Base-by-base conservation (phyloP, 1,140 invertebrate species). In the Ctenoplectra terminalis region DNA sequence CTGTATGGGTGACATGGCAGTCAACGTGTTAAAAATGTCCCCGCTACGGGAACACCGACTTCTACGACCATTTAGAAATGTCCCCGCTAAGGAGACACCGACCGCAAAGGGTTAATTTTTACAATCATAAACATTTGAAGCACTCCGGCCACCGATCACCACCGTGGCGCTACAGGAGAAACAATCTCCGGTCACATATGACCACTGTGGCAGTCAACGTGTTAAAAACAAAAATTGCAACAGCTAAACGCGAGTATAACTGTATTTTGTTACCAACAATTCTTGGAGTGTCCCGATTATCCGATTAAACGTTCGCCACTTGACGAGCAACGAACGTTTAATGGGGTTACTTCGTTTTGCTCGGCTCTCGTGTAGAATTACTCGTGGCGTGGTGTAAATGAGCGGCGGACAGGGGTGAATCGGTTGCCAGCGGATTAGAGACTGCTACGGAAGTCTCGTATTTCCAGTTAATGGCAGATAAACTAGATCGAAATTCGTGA, bases 391-490 rank as follows among this genome's bases (percentile, higher is more conserved):
- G 77, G 56, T 79, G 76, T 71, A 78, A 78, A 78, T 70, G 76
- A 78, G 54, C 66, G 76, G 66, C n/a, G 46, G 75, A 70, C 75
- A 71, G 54, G 37, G 54, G 66, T 71, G 76, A 78, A 71, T 78
- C 23, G 54, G 43, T 61, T 78, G 31, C 54, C 66, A 71, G 54
- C 54, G 54, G 76, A 71, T 61, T 72, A 79, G 46, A 40, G 67
- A 61, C 56, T 26, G 46, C 56, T 61, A 50, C 54, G 77, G 67
- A 72, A 79, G 31, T 61, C 67, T 63, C 56, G 56, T 50, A 60
- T 72, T 79, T 58, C 58, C 56, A 43, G 43, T 13, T 63, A 43
- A 50, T 31, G 56, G 46, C 26, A 17, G 69, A 63, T 63, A 63
- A 70, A 26, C 31, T 15, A 2, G 66, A 61, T 58, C n/a, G 23